Conservation (phyloP, 2,888 invertebrate genomes). For the Punctoribates punctum region DNA sequence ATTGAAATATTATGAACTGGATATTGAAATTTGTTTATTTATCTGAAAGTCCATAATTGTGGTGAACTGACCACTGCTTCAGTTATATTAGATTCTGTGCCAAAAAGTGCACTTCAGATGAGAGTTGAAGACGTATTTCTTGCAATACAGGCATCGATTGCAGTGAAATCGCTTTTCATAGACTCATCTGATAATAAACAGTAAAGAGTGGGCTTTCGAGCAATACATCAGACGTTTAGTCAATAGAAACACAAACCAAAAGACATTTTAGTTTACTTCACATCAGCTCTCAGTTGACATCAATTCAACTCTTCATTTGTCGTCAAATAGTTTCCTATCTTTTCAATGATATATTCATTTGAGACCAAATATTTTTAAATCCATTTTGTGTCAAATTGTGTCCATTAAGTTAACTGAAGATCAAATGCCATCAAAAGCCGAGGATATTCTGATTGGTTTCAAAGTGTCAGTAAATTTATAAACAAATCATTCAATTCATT, state of each 20-base stretch:
- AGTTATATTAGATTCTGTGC: not conserved
- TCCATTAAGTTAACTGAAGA: not conserved
- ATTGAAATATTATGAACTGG: too few species aligned
- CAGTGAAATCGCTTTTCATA: slow-evolving; percentile 1
- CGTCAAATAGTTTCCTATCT: not conserved
- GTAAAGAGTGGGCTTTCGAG: not conserved
- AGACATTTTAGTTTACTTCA: slow-evolving; percentile 20
- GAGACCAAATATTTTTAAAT: not conserved
- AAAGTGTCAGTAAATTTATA: slow-evolving; percentile 46
- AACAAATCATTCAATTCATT: not conserved
- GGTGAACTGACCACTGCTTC: too few species aligned
- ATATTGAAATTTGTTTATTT: too few species aligned
- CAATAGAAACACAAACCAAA: not conserved
- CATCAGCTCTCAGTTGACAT: not conserved
- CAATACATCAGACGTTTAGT: not conserved
- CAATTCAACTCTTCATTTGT: not conserved
- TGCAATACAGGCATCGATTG: slow-evolving; percentile 7
- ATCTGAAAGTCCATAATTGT: too few species aligned
- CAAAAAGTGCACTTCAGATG: not conserved
- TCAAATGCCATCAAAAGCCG: slow-evolving; percentile 47
- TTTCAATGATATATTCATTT: slow-evolving; percentile 7
- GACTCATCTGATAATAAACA: not conserved
- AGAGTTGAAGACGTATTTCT: slow-evolving; percentile 15
- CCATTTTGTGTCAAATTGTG: not conserved
- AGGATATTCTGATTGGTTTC: slow-evolving; percentile 49